These are phyloP conservation scores for Rhinopomastus cyanomelas DNA, from an alignment of 2,113 vertebrate genomes.

Conservation along the genomic window DNA sequence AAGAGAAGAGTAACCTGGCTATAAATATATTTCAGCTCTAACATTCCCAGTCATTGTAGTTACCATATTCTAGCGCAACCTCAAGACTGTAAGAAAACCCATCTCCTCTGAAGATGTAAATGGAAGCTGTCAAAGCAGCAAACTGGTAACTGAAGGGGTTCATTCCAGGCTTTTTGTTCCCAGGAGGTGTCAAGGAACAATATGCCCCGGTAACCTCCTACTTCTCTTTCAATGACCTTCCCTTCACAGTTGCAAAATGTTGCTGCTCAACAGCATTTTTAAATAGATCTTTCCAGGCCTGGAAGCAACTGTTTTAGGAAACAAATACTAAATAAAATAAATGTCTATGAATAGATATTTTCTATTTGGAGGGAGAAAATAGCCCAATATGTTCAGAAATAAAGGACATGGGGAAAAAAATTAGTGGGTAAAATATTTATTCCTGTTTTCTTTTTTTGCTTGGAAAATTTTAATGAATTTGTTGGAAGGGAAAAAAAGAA, in stretches of 20 bases:
- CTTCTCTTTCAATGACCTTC: constrained; percentile 37
- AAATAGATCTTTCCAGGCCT: constrained; percentile 33
- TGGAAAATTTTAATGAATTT: background rate
- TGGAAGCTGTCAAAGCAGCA: background rate
- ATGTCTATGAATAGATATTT: background rate
- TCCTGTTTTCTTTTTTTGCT: background rate
- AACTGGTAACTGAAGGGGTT: background rate
- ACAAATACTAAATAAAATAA: background rate
- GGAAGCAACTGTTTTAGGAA: background rate
- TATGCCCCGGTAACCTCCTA: constrained; percentile 42
- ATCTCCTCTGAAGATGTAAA: background rate
- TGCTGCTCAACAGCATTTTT: constrained; percentile 28
- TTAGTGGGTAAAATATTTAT: background rate
- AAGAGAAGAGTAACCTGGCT: background rate
- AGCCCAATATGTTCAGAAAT: background rate
- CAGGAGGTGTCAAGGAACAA: constrained; percentile 52
- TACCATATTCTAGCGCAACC: background rate
- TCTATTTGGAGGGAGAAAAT: background rate
- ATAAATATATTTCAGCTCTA: background rate
- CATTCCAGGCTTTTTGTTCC: constrained; percentile 18
- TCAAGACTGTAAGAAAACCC: background rate
- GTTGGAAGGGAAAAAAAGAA: background rate
- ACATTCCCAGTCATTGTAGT: background rate
- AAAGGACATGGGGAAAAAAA: background rate
- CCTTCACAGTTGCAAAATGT: constrained; percentile 24